Base-by-base conservation (phyloP, 2,888 invertebrate genomes). In the Ennomos erosarius region DNA sequence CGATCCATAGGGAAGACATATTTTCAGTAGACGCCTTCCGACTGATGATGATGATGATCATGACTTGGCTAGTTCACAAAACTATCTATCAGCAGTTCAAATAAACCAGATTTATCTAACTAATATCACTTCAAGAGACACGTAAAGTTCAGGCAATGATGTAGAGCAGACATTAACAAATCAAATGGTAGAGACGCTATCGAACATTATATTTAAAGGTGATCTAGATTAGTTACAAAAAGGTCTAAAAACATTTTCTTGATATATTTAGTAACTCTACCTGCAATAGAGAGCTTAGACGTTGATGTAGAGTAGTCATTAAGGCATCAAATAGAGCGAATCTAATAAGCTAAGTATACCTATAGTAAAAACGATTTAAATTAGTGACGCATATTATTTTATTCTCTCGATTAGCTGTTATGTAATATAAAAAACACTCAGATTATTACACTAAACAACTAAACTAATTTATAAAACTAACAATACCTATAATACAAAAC, bases 241-340 rank as follows among this genome's bases (percentile, higher is more conserved):
- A 11, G 43, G 34, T 10, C 35, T 11, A 43, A 35, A 26, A 36
- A 43, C 36, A 16, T 38, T 33, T n/a, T 9, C 42, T 16, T 8
- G 36, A n/a, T 26, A 47, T 33, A 39, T 46, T 35, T 45, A 39
- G 44, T 13, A 16, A 36, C 54, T 54, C 9, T 54, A 54, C 54
- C 47, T 54, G 47, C 37, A 12, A 11, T 38, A 4, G 10, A 36
- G 44, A 46, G 36, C 34, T 10, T 8, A 13, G 54, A 54, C 54
- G 12, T 35, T 54, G 54, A 54, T 42, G 36, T 11, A 54, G 47
- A 40, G 35, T 26, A 8, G 12, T 42, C 35, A 47, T 54, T 40
- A 42, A 42, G 8, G 12, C 37, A 11, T 47, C 35, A 36, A 54
- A 54, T 54, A 47, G 36, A 26, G 12, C 9, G 10, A 11, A 4